Percentiles rank a stretch among this genome's conserved stretches.
phyloP scores from a whole-genome alignment of 2,113 vertebrate species.

The Heloderma charlesbogerti region DNA sequence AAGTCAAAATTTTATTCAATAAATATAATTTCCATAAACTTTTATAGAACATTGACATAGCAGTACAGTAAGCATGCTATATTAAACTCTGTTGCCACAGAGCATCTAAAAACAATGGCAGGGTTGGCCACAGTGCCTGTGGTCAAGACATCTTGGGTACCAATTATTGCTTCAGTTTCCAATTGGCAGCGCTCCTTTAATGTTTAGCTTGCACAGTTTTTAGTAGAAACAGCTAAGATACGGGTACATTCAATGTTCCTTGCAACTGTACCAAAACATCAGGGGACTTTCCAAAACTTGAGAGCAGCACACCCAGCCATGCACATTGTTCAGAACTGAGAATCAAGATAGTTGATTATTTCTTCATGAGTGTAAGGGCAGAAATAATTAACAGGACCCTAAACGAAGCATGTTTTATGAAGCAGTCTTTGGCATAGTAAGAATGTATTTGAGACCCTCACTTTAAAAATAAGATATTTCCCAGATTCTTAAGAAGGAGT shows the following conservation, averaged over 20 bases:
- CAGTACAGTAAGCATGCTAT: constrained; percentile 67
- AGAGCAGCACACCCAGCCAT: neutral
- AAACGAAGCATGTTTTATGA: constrained; percentile 23
- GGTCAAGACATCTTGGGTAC: constrained; percentile 60
- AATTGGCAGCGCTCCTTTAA: constrained; percentile 32
- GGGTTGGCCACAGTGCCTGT: constrained; percentile 70
- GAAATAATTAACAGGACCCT: neutral
- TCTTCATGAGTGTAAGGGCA: constrained; percentile 1
- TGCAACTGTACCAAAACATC: neutral
- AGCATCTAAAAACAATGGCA: constrained; percentile 46
- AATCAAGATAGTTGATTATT: neutral
- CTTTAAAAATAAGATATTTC: neutral
- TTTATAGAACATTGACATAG: constrained; percentile 78
- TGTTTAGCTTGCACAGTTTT: constrained; percentile 29
- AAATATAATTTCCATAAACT: constrained; percentile 88
- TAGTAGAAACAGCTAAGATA: neutral
- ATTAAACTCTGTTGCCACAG: constrained; percentile 31
- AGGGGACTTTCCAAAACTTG: neutral
- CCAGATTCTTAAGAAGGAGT: neutral
- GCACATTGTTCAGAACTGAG: neutral
- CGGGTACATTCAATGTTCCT: constrained; percentile 16
- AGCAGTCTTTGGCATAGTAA: constrained; percentile 45
- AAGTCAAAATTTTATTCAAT: constrained; percentile 84
- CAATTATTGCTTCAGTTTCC: constrained; percentile 67
- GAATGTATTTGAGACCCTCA: neutral